phyloP scores from a whole-genome alignment of 2,113 vertebrate genomes.

The Phaethornis superciliosus region DNA sequence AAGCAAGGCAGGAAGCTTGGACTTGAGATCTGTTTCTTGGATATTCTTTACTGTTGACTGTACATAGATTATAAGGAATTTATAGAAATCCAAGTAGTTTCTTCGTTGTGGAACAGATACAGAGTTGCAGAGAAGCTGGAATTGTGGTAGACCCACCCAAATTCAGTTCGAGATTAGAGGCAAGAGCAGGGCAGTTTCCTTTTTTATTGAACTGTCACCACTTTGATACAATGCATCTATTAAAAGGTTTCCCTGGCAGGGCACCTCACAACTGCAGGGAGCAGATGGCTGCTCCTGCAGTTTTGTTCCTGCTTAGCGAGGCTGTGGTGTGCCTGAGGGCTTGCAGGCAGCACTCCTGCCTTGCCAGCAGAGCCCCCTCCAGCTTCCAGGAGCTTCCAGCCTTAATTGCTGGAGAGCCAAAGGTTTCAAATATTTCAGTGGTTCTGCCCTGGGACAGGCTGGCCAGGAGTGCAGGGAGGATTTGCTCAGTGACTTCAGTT shows the following conservation, averaged over 20 bases:
- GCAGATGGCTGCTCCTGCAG: not conserved
- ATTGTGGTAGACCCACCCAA: not conserved
- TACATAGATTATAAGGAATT: not conserved
- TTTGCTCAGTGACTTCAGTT: not conserved
- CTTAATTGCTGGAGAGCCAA: not conserved
- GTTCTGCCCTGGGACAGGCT: not conserved
- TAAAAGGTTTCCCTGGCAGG: not conserved
- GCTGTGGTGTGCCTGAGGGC: not conserved
- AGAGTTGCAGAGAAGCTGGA: not conserved
- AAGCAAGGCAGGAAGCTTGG: not conserved
- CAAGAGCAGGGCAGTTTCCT: not conserved
- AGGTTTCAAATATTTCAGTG: not conserved
- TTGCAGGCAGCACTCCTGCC: not conserved
- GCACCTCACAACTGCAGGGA: not conserved
- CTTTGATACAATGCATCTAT: not conserved
- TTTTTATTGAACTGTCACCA: not conserved
- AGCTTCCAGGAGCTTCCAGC: not conserved
- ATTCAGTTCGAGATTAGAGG: not conserved
- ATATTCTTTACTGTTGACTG: not conserved
- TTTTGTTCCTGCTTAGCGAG: constrained; percentile 8
- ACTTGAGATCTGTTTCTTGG: not conserved
- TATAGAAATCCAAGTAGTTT: not conserved
- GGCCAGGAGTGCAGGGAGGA: not conserved
- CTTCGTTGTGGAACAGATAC: not conserved
- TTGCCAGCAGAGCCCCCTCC: not conserved